Conservation (phyloP, 2,888 invertebrate genomes). For the Acleris sparsana region DNA sequence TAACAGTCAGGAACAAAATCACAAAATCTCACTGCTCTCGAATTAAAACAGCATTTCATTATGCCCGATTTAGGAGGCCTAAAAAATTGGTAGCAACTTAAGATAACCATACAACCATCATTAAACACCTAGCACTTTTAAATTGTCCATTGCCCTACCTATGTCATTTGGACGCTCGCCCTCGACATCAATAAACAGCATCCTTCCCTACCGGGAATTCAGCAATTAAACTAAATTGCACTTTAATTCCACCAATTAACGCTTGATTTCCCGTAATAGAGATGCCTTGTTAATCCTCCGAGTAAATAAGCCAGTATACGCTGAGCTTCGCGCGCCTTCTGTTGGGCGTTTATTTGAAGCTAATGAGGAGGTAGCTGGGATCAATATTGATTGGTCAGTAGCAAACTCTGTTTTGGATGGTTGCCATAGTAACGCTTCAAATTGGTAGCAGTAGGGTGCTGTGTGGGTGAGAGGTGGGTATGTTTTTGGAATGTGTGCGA, state of each 20-base stretch:
- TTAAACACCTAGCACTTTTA: neutral
- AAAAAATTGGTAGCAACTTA: neutral
- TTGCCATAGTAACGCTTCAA: constrained; percentile 66
- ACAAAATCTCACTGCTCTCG: too few species aligned
- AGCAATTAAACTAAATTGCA: constrained; percentile 64
- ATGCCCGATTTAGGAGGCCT: too few species aligned
- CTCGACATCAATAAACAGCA: constrained; percentile 17
- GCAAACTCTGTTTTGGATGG: constrained; percentile 68
- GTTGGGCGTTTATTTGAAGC: constrained; percentile 39
- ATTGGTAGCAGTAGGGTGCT: constrained; percentile 60
- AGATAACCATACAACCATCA: neutral
- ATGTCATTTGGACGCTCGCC: constrained; percentile 6
- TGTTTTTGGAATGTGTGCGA: constrained; percentile 40
- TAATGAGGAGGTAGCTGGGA: constrained; percentile 47
- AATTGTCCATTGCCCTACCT: neutral
- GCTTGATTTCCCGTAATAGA: constrained; percentile 63
- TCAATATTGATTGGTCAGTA: constrained; percentile 58
- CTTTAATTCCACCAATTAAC: constrained; percentile 62
- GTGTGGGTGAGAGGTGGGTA: constrained; percentile 47
- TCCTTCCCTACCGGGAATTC: constrained; percentile 37
- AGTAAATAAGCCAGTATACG: constrained; percentile 47
- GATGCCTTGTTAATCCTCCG: constrained; percentile 46
- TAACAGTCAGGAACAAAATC: too few species aligned
- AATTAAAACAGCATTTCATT: too few species aligned
- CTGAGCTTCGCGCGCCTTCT: constrained; percentile 51